Evolutionary conservation across 2,113 vertebrate species (phyloP).

Genomic region (Numenius arquata): DNA sequence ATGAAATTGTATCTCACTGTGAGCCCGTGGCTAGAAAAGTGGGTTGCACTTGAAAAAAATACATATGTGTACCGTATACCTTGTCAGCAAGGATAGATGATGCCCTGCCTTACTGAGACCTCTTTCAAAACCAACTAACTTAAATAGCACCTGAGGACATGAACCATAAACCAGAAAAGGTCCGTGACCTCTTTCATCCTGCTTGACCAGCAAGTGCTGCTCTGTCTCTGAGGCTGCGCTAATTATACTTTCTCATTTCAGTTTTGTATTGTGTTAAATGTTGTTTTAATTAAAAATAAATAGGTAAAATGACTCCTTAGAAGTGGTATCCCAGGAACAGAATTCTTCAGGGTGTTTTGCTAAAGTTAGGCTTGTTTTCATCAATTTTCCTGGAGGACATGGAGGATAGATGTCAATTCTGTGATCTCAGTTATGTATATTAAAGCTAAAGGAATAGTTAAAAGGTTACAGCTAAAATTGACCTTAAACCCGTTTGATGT

Average conservation of each 20-base stretch:
- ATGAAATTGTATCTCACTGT: background rate
- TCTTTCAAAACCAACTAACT: background rate
- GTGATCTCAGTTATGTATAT: background rate
- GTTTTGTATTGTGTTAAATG: background rate
- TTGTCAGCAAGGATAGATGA: background rate
- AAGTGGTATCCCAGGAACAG: background rate
- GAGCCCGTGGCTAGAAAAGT: background rate
- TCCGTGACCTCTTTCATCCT: background rate
- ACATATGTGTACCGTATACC: background rate
- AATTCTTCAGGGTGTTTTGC: background rate
- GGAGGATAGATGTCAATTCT: conserved; percentile 3
- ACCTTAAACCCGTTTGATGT: conserved; percentile 42
- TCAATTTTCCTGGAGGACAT: background rate
- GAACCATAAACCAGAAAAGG: background rate
- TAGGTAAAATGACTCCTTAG: background rate
- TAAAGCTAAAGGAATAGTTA: conserved; percentile 44
- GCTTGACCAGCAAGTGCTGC: background rate
- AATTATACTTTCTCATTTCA: conserved; percentile 16
- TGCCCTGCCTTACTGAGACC: background rate
- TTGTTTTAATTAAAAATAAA: conserved; percentile 50
- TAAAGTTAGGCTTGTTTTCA: background rate
- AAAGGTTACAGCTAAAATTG: conserved; percentile 51
- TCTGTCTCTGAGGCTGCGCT: background rate
- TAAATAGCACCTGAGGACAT: conserved; percentile 1
- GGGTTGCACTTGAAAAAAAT: background rate